Evolutionary conservation across 1,140 invertebrate genomes (phyloP).

Genomic region (Paralvinella palmiformis): DNA sequence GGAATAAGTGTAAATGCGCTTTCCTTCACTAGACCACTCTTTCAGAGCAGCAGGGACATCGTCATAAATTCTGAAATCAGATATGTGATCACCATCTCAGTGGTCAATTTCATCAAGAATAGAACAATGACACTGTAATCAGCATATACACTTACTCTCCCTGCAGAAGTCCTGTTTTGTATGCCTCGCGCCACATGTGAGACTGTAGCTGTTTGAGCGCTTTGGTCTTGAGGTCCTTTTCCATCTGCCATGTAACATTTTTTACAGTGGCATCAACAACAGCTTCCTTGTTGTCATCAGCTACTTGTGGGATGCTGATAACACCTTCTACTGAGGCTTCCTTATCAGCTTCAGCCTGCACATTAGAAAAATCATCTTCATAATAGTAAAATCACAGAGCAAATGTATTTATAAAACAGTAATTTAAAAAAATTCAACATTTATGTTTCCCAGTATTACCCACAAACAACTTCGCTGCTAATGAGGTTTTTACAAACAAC

Average conservation of each 20-base stretch:
- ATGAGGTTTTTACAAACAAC: too few species aligned
- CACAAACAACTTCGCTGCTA: too few species aligned
- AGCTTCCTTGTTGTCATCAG: slow-evolving; percentile 32
- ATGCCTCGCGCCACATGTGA: slow-evolving; percentile 79
- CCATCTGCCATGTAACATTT: slow-evolving; percentile 74
- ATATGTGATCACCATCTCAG: too few species aligned
- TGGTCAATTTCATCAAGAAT: too few species aligned
- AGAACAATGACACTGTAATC: too few species aligned
- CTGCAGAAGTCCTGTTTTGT: slow-evolving; percentile 67
- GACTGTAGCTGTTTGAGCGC: slow-evolving; percentile 82
- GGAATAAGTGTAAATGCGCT: slow-evolving; percentile 79
- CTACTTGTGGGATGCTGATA: slow-evolving; percentile 32
- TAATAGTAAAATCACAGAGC: neutral
- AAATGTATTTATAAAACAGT: too few species aligned
- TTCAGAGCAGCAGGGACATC: slow-evolving; percentile 72
- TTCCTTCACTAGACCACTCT: slow-evolving; percentile 60
- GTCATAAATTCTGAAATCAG: slow-evolving; percentile 67
- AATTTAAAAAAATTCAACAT: too few species aligned
- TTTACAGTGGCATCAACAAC: slow-evolving; percentile 38
- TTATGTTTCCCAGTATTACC: too few species aligned
- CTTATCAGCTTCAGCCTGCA: slow-evolving; percentile 39
- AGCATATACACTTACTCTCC: slow-evolving; percentile 82
- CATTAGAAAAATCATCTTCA: neutral
- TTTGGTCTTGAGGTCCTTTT: slow-evolving; percentile 69
- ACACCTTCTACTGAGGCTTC: slow-evolving; percentile 34